Evolutionary conservation across 2,113 vertebrate genomes (phyloP).

Genomic region (Coreoperca whiteheadi): DNA sequence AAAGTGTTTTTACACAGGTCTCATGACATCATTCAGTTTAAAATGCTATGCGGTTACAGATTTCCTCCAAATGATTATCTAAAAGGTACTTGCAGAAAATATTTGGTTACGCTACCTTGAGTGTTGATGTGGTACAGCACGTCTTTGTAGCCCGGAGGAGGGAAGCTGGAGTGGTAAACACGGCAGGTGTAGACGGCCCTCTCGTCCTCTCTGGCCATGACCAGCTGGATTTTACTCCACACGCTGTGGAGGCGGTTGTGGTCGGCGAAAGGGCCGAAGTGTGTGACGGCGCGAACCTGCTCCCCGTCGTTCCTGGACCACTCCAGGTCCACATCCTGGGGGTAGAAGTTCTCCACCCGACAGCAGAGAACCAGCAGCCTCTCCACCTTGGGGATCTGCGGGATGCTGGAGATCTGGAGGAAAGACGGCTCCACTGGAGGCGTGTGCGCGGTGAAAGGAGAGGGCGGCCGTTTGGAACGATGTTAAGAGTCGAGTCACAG

Average conservation of each 20-base stretch:
- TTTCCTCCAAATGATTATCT: neutral
- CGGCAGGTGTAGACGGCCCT: constrained; percentile 69
- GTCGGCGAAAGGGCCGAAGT: constrained; percentile 76
- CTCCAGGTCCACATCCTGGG: constrained; percentile 58
- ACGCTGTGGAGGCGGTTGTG: constrained; percentile 64
- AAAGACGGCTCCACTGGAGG: constrained; percentile 71
- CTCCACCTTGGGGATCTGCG: constrained; percentile 68
- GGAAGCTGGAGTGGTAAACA: constrained; percentile 75
- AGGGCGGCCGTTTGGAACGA: neutral
- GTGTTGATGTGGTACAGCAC: constrained; percentile 74
- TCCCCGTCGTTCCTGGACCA: constrained; percentile 75
- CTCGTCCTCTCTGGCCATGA: constrained; percentile 70
- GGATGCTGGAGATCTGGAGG: constrained; percentile 75
- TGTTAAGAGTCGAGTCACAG: neutral
- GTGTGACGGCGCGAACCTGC: constrained; percentile 28
- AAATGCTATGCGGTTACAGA: neutral
- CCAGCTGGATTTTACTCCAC: constrained; percentile 77
- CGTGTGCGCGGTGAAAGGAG: neutral
- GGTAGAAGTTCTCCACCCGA: constrained; percentile 78
- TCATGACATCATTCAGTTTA: no score
- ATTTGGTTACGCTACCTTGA: constrained; percentile 58
- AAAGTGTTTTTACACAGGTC: no score
- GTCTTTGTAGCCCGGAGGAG: constrained; percentile 62
- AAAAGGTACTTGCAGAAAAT: neutral
- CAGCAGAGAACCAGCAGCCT: constrained; percentile 76